These are phyloP conservation scores for Sinocyclocheilus grahami DNA, from an alignment of 2,113 vertebrate species.

Conservation along the genomic window DNA sequence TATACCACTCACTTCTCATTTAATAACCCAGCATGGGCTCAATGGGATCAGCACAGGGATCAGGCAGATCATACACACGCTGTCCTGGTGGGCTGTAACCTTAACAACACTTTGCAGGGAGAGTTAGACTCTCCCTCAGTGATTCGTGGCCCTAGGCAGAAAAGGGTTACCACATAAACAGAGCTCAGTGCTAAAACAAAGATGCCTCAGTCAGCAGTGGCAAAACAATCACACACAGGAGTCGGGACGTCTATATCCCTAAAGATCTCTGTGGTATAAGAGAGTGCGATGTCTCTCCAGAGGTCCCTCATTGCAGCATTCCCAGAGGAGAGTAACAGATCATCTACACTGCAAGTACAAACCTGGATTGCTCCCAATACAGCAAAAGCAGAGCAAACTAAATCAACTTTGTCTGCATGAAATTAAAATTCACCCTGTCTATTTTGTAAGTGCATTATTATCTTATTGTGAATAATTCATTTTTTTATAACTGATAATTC, in stretches of 20 bases:
- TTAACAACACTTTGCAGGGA: slow-evolving; percentile 39
- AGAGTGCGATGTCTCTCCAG: slow-evolving; percentile 22
- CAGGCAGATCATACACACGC: slow-evolving; percentile 31
- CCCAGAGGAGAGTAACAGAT: slow-evolving; percentile 13
- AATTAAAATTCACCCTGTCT: neutral
- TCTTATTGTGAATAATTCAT: neutral
- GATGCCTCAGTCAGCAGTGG: slow-evolving; percentile 43
- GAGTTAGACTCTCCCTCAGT: neutral
- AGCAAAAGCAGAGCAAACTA: neutral
- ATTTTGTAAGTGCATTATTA: neutral
- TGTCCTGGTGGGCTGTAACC: slow-evolving; percentile 44
- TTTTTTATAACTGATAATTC: too few relatives aligned
- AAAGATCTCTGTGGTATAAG: slow-evolving; percentile 14
- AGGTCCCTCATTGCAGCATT: slow-evolving; percentile 40
- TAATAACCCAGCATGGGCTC: slow-evolving; percentile 30
- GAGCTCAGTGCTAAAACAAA: slow-evolving; percentile 46
- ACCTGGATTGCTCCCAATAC: neutral
- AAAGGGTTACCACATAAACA: slow-evolving; percentile 49
- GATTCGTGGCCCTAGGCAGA: slow-evolving; percentile 27
- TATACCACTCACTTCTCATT: slow-evolving; percentile 29
- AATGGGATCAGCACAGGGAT: slow-evolving; percentile 23
- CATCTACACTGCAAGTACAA: neutral
- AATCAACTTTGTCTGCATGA: neutral
- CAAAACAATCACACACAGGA: slow-evolving; percentile 47
- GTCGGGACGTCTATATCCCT: slow-evolving; percentile 4